phyloP scores from a whole-genome alignment of 2,113 vertebrate species.

The Ranitomeya variabilis region DNA sequence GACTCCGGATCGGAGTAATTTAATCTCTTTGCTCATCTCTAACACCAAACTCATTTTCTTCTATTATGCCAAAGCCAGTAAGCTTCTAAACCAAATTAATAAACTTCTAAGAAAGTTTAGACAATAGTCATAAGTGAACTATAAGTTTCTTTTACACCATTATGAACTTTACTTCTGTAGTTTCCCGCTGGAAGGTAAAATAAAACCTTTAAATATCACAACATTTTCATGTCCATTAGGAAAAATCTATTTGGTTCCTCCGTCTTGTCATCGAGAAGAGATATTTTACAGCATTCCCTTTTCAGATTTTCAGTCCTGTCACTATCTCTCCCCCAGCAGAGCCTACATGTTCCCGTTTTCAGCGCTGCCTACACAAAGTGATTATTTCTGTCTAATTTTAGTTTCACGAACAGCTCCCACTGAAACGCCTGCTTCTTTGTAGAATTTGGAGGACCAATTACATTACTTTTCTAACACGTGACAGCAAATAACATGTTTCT shows the following conservation, averaged over 20 bases:
- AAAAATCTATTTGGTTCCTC: background rate
- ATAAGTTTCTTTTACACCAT: background rate
- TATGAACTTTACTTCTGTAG: background rate
- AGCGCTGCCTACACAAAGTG: conserved; percentile 47
- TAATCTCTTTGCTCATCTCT: too few species aligned
- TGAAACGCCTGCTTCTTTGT: conserved; percentile 19
- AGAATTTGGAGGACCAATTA: conserved; percentile 23
- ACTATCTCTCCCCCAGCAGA: conserved; percentile 12
- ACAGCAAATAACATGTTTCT: background rate
- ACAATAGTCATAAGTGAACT: background rate
- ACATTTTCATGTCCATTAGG: background rate
- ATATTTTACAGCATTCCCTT: background rate
- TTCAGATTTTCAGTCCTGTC: background rate
- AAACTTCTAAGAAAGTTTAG: background rate
- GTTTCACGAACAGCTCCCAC: conserved; percentile 33
- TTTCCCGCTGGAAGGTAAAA: background rate
- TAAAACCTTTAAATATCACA: background rate
- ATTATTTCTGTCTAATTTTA: conserved; percentile 54
- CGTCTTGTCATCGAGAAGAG: background rate
- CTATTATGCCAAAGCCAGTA: too few species aligned
- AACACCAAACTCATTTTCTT: too few species aligned
- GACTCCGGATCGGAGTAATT: too few species aligned
- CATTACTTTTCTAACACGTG: conserved; percentile 20
- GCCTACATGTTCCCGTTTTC: conserved; percentile 35
- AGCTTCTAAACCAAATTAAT: background rate